Base-by-base conservation (phyloP, 2,113 vertebrate genomes). In the Hippocampus abdominalis region DNA sequence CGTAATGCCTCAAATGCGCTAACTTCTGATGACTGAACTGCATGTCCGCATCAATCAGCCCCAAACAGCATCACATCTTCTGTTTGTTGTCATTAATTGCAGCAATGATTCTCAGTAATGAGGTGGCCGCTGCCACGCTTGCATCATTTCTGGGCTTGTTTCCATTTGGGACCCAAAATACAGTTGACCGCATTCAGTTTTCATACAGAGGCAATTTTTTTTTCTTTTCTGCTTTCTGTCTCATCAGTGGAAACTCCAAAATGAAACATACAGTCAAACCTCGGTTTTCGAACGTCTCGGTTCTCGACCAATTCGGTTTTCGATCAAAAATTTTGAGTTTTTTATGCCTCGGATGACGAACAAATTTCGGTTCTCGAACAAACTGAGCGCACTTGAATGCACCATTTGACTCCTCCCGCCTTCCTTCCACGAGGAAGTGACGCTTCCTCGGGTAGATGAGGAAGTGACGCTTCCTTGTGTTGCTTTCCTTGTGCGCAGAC, bases 151-250 rank as follows among this genome's bases (percentile, higher is more conserved):
- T 84, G 80, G 85, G 84, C 82, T 72, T 54, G 42, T 70, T 67
- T 86, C 82, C 85, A 89, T 85, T 81, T 89, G 88, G 85, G 75
- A 60, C 73, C 46, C 10, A 4, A 63, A 59, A 79, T 42, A 77
- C 66, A 85, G 57, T 59, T 29, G 13, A 59, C 54, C 25, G 23
- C 54, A 25, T 57, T 57, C 23, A 57, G 12, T 57, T 25, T 25
- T 57, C 54, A 57, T 57, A 25, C 23, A 36, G 1, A 54, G 81
- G 67, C 68, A 65, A 79, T 76, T 70, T 39, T 57, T 59, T 51
- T 70, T 76, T 63, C 40, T 11, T 63, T 40, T 3, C 3, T 62
- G 8, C 3, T n/a, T 63, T 40, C 18, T 21, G 15, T 13, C 8
- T 44, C 42, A 44, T 13, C 42, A 44, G 11, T 25, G 23, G 1